phyloP scores from a whole-genome alignment of 2,888 invertebrate genomes.

The Acronicta aceris region DNA sequence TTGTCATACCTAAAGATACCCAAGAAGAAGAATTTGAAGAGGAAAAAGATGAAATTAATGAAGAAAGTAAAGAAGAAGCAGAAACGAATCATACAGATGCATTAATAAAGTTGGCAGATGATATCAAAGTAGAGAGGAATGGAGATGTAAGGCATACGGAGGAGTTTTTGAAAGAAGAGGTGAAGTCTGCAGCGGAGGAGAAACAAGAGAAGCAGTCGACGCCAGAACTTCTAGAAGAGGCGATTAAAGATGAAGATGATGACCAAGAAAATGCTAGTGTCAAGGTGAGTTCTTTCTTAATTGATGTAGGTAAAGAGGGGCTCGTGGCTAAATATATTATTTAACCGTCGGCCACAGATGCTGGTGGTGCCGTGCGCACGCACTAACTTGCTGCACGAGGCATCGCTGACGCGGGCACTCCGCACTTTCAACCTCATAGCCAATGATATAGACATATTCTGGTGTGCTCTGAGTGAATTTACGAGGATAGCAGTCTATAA shows the following conservation, averaged over 20 bases:
- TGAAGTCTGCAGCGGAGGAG: slow-evolving; percentile 60
- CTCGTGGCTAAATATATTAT: too few species aligned
- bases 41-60: slow-evolving; percentile 27
- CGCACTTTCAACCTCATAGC: too few species aligned
- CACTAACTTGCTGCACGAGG: too few species aligned
- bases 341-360: too few species aligned
- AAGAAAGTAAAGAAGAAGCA: slow-evolving; percentile 40
- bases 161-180: slow-evolving; percentile 73
- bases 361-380: too few species aligned
- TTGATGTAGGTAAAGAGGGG: too few species aligned
- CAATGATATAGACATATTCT: too few species aligned
- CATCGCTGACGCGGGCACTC: too few species aligned
- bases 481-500: too few species aligned
- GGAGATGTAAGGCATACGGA: slow-evolving; percentile 69
- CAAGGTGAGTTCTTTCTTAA: slow-evolving; percentile 77
- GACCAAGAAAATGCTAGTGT: slow-evolving; percentile 77
- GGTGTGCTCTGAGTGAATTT: too few species aligned
- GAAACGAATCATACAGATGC: slow-evolving; percentile 54
- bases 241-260: slow-evolving; percentile 70
- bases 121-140: slow-evolving; percentile 59
- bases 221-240: slow-evolving; percentile 79
- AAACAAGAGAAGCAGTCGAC: slow-evolving; percentile 70
- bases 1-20: slow-evolving; percentile 10
- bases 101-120: slow-evolving; percentile 62
- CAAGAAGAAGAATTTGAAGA: slow-evolving; percentile 40